A percentile compares a stretch with the other conserved stretches of the same genome.
These are phyloP conservation scores for Apodemia hepburni DNA, from an alignment of 2,888 invertebrate species.

Conservation along the genomic window DNA sequence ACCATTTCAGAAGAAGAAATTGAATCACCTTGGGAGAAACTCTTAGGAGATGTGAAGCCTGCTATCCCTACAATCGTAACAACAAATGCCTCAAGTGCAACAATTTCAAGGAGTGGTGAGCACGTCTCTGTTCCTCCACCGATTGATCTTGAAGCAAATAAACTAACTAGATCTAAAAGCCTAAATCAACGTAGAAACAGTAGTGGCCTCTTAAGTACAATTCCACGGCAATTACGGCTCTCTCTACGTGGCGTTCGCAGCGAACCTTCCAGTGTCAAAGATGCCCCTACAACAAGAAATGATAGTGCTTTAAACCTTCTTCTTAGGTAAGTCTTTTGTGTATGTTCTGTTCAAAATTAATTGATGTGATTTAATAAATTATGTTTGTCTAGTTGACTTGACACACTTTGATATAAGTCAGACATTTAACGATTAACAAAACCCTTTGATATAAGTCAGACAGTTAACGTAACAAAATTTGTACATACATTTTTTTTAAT, in stretches of 20 bases:
- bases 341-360: not conserved
- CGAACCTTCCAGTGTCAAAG: constrained; percentile 73
- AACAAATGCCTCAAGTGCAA: constrained; percentile 67
- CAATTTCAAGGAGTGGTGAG: constrained; percentile 52
- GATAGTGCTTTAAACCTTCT: constrained; percentile 74
- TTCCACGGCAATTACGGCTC: constrained; percentile 73
- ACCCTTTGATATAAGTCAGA: no score
- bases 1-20: constrained; percentile 74
- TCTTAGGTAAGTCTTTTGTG: constrained; percentile 67
- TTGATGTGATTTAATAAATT: no score
- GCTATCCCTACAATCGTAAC: constrained; percentile 71
- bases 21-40: constrained; percentile 72
- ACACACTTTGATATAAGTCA: no score
- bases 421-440: no score
- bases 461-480: no score
- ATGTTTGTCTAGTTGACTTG: no score
- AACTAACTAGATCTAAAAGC: constrained; percentile 70
- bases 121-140: constrained; percentile 54
- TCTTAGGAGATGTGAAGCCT: constrained; percentile 66
- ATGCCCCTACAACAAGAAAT: constrained; percentile 69
- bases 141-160: constrained; percentile 58
- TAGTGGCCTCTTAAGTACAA: constrained; percentile 75
- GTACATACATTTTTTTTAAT: no score
- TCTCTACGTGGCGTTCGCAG: constrained; percentile 75
- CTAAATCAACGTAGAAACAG: constrained; percentile 71